Conservation (phyloP, 2,797 vertebrate species). For the Euphonia xanthogaster region DNA sequence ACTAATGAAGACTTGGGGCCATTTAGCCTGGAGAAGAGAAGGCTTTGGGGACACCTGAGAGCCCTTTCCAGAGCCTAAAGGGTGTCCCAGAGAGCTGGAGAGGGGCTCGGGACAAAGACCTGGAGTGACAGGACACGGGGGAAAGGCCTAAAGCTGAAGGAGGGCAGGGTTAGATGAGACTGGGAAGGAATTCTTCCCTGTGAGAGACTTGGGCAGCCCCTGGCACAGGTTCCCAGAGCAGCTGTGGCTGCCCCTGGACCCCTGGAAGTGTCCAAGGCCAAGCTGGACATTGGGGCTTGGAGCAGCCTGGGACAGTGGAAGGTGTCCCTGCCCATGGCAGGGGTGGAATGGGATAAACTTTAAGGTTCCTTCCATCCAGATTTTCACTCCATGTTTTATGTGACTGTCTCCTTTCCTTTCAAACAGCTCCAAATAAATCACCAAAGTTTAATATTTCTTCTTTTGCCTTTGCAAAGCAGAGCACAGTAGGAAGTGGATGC, state of each 20-base stretch:
- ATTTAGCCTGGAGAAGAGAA: background rate
- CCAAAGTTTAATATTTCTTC: background rate
- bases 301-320: accelerated
- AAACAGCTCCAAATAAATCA: background rate
- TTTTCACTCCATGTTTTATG: background rate
- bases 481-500: background rate
- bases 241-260: background rate
- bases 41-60: background rate
- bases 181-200: background rate
- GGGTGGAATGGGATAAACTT: background rate
- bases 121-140: background rate
- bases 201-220: background rate
- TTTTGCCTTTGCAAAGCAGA: background rate
- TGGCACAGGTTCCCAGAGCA: background rate
- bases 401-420: background rate
- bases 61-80: background rate
- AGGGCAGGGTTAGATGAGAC: background rate
- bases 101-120: background rate
- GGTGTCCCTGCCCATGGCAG: background rate
- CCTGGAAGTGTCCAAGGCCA: background rate
- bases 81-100: background rate
- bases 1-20: background rate
- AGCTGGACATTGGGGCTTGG: accelerated
- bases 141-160: background rate
- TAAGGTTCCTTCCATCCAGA: background rate